A percentile compares a stretch with the other conserved stretches of the same genome.
Evolutionary conservation across 1,140 invertebrate genomes (phyloP).

Genomic region (Propsilocerus akamusi): DNA sequence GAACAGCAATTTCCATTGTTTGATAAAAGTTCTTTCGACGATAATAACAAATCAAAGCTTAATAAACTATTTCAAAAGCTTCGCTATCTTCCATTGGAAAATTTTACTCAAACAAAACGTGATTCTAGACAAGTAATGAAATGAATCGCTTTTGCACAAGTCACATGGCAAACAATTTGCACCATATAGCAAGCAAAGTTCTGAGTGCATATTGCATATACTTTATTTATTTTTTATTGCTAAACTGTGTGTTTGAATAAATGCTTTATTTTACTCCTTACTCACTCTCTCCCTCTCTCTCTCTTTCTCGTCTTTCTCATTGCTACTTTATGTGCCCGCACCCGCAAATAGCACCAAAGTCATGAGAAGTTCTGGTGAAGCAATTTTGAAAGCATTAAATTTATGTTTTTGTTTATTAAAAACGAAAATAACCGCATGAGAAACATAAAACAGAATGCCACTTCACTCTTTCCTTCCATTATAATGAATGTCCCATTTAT

Average conservation of each 20-base stretch:
- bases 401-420: slow-evolving; percentile 3
- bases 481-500: neutral
- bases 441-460: neutral
- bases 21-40: too few relatives aligned
- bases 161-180: too few relatives aligned
- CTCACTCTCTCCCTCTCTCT: neutral
- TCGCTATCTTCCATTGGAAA: too few relatives aligned
- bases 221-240: neutral
- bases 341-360: neutral
- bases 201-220: neutral
- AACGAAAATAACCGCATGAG: neutral
- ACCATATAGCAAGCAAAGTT: too few relatives aligned
- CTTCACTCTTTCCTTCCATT: neutral
- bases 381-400: neutral
- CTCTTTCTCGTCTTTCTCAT: neutral
- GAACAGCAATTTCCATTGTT: too few relatives aligned
- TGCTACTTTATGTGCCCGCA: neutral
- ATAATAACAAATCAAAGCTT: too few relatives aligned
- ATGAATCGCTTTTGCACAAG: too few relatives aligned
- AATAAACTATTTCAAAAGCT: too few relatives aligned
- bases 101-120: too few relatives aligned
- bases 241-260: too few relatives aligned
- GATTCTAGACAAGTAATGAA: too few relatives aligned
- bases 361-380: neutral
- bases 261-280: too few relatives aligned